These are phyloP conservation scores for Excalfactoria chinensis DNA, from an alignment of 2,113 vertebrate genomes.

Conservation along the genomic window DNA sequence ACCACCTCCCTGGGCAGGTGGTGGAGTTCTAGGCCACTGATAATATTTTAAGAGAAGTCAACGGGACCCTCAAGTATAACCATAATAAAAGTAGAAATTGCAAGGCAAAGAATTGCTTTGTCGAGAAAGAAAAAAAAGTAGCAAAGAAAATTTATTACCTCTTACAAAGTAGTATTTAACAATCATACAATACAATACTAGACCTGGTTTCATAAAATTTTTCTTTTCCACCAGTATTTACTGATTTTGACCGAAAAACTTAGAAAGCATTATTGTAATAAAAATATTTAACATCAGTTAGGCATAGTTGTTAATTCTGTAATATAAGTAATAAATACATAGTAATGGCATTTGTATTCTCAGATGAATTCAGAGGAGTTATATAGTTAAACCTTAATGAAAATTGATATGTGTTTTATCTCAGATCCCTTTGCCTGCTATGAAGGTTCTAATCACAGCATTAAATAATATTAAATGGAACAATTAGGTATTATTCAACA, in stretches of 20 bases:
- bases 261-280: background rate
- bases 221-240: background rate
- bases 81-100: background rate
- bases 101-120: background rate
- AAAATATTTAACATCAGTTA: background rate
- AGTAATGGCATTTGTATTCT: background rate
- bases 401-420: background rate
- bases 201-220: background rate
- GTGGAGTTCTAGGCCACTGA: background rate
- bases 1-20: no score
- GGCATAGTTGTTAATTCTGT: background rate
- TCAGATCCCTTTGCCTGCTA: background rate
- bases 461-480: conserved; percentile 46
- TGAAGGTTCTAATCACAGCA: background rate
- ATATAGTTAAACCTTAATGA: background rate
- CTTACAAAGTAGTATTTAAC: background rate
- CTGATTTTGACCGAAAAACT: background rate
- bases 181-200: background rate
- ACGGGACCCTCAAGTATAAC: background rate
- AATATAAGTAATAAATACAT: background rate
- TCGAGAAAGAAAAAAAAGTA: background rate
- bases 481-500: background rate
- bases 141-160: background rate
- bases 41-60: background rate
- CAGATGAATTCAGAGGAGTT: background rate